These are phyloP conservation scores for Poeciliopsis occidentalis DNA, from an alignment of 2,113 vertebrate species.

Conservation along the genomic window DNA sequence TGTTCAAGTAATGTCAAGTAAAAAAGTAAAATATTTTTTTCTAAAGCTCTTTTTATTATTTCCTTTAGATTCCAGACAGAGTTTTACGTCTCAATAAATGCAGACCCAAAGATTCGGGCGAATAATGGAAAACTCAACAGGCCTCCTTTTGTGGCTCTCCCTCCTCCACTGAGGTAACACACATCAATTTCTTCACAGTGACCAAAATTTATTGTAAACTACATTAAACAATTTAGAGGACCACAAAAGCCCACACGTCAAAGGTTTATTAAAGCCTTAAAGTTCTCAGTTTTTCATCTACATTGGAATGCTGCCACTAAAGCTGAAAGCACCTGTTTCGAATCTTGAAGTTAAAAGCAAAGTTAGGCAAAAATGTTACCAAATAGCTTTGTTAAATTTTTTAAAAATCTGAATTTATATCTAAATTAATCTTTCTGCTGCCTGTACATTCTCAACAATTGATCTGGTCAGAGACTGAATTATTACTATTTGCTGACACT, in stretches of 20 bases:
- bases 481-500: not conserved
- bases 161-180: constrained; percentile 74
- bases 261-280: not conserved
- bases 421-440: not conserved
- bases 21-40: not conserved
- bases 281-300: not conserved
- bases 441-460: not conserved
- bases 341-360: not conserved
- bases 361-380: not conserved
- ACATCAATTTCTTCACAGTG: not conserved
- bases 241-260: not conserved
- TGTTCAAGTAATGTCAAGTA: not conserved
- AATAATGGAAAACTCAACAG: constrained; percentile 69
- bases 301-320: not conserved
- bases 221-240: not conserved
- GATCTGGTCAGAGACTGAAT: not conserved
- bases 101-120: constrained; percentile 47
- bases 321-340: not conserved
- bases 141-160: constrained; percentile 64
- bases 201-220: not conserved
- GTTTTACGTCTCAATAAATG: constrained; percentile 58
- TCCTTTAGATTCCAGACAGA: constrained; percentile 37
- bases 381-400: not conserved
- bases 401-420: not conserved
- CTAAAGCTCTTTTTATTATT: not conserved